Conservation (phyloP, 2,888 invertebrate species). For the Sepiola atlantica region DNA sequence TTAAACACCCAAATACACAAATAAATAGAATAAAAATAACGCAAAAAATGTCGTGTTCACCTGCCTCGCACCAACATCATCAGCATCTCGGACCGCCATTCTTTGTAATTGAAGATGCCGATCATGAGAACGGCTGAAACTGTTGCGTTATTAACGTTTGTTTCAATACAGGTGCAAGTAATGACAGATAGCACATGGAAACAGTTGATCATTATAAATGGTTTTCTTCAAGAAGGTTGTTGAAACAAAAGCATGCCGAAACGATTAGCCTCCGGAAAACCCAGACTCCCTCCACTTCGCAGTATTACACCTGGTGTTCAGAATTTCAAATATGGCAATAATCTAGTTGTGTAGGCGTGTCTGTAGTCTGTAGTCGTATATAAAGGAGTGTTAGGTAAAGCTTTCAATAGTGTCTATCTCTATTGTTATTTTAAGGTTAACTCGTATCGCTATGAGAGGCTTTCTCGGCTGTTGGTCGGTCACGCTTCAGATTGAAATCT, state of each 20-base stretch:
- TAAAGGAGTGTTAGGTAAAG: neutral
- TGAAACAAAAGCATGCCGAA: neutral
- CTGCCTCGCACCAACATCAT: neutral
- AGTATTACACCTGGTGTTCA: neutral
- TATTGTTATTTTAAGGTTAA: neutral
- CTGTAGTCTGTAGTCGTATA: too few relatives aligned
- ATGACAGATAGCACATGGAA: neutral
- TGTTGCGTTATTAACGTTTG: neutral
- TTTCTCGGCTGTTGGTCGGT: too few relatives aligned
- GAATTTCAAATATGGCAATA: neutral
- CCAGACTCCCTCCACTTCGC: neutral
- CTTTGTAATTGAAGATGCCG: neutral
- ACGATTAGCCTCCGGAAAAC: neutral
- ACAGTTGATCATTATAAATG: slow-evolving; percentile 18
- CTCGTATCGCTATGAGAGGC: too few relatives aligned
- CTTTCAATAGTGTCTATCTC: neutral
- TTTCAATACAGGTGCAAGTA: neutral
- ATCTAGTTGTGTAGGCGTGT: neutral
- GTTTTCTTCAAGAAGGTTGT: neutral
- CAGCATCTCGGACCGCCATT: neutral
- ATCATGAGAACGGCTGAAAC: neutral
- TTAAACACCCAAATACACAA: too few relatives aligned
- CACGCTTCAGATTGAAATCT: too few relatives aligned
- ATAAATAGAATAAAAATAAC: too few relatives aligned
- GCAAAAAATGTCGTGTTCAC: too few relatives aligned